Evolutionary conservation across 2,888 invertebrate species (phyloP).

Genomic region (Atethmia centrago): DNA sequence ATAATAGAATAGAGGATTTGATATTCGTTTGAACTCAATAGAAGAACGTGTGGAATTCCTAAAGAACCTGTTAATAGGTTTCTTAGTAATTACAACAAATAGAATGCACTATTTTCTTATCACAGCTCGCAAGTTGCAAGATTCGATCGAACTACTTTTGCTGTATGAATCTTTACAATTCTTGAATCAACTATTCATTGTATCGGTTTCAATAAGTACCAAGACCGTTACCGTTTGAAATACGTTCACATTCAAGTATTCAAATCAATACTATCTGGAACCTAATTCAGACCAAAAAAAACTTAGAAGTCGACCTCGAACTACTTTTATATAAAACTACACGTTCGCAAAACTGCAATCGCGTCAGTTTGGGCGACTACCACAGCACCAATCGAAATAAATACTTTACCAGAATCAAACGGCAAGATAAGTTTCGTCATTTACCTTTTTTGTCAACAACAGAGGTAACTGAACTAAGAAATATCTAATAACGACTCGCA

Average conservation of each 20-base stretch:
- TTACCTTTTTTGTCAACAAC: constrained; percentile 40
- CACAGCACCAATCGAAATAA: constrained; percentile 24
- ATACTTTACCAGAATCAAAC: constrained; percentile 29
- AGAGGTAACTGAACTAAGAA: constrained; percentile 59
- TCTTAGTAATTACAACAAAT: constrained; percentile 28
- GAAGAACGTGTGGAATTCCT: neutral
- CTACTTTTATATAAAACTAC: constrained; percentile 52
- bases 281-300: constrained; percentile 46
- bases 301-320: constrained; percentile 58
- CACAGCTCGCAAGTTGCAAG: constrained; percentile 30
- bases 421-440: constrained; percentile 39
- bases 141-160: constrained; percentile 34
- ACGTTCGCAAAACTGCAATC: constrained; percentile 48
- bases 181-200: constrained; percentile 32
- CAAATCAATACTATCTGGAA: constrained; percentile 40
- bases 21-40: neutral
- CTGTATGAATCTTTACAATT: constrained; percentile 37
- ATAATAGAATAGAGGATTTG: neutral
- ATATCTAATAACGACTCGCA: constrained; percentile 53
- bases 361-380: constrained; percentile 38
- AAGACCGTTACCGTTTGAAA: constrained; percentile 18
- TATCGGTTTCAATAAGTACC: constrained; percentile 35
- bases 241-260: constrained; percentile 43
- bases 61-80: constrained; percentile 4
- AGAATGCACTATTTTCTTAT: constrained; percentile 37